Percentiles rank a stretch among this genome's conserved stretches.
phyloP scores from a whole-genome alignment of 35 echinoderm and acorn worm genomes.

The Strongylocentrotus purpuratus region DNA sequence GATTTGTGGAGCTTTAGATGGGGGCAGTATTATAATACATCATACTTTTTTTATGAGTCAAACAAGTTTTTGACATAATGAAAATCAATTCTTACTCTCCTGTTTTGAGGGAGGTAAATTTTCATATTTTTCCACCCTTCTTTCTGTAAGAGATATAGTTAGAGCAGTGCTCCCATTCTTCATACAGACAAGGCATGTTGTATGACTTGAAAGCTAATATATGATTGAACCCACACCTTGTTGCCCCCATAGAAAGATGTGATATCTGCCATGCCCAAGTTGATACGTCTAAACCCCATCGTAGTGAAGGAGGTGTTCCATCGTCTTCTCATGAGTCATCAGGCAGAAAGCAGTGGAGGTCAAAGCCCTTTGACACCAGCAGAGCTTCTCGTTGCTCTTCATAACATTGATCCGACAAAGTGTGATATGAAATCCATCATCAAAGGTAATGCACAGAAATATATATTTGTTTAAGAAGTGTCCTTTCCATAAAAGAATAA shows the following conservation, averaged over 20 bases:
- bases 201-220: not conserved
- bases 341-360: conserved; percentile 87
- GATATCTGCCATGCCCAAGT: conserved; percentile 87
- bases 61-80: too few species aligned
- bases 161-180: too few species aligned
- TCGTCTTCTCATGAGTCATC: conserved; percentile 92
- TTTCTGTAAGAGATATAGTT: too few species aligned
- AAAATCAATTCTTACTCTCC: too few species aligned
- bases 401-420: conserved; percentile 91
- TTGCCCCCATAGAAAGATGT: conserved; percentile 83
- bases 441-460: conserved; percentile 68
- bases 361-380: conserved; percentile 95
- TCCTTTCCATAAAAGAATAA: not conserved
- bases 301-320: conserved; percentile 99
- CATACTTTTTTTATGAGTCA: too few species aligned
- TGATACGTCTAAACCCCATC: conserved; percentile 94
- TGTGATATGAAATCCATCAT: conserved; percentile 99
- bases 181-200: not conserved
- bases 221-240: not conserved
- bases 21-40: too few species aligned
- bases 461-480: not conserved
- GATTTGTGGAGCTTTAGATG: too few species aligned
- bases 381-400: conserved; percentile 87
- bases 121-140: too few species aligned
- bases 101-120: too few species aligned